Evolutionary conservation across 2,888 invertebrate species (phyloP), one percentile per base, ranked within the genome.

Genomic region (Fragum whitleyi): DNA sequence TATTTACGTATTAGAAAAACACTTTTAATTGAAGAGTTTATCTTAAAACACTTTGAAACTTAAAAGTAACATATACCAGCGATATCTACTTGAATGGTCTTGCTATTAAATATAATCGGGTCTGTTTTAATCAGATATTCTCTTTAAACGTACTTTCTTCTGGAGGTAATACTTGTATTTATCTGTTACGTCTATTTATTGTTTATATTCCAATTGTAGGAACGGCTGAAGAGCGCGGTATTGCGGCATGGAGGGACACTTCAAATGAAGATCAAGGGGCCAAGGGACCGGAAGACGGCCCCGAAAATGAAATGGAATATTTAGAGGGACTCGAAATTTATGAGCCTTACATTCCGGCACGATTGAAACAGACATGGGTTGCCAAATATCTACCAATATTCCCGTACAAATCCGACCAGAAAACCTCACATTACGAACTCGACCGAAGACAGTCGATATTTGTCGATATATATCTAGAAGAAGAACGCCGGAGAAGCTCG

Each of bases 171-270:
- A n/a, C n/a, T n/a, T n/a, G n/a, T n/a, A n/a, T n/a, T n/a, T n/a
- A n/a, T n/a, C n/a, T n/a, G n/a, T n/a, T n/a, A n/a, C n/a, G n/a
- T n/a, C n/a, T n/a, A n/a, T n/a, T n/a, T n/a, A n/a, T n/a, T n/a
- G n/a, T n/a, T n/a, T n/a, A n/a, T n/a, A n/a, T n/a, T n/a, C n/a
- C n/a, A n/a, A 32, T 19, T 39, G 14, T 42, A 87, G 85, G 87
- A 14, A 82, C 81, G n/a, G 67, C 71, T 19, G 77, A 79, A 28
- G 86, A 87, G 70, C 65, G 86, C 3, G 86, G 86, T 0, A 83
- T 86, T 14, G 72, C 80, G 36, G 81, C 83, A 11, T 81, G 85
- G 82, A 67, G 74, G 6, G 71, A 83, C 26, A 69, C 72, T 1
- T 7, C 32, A 39, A 42, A 65, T 36, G 42, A 23, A 7, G 65